Evolutionary conservation across 2,888 invertebrate genomes (phyloP).

Genomic region (Nomada ruficornis): DNA sequence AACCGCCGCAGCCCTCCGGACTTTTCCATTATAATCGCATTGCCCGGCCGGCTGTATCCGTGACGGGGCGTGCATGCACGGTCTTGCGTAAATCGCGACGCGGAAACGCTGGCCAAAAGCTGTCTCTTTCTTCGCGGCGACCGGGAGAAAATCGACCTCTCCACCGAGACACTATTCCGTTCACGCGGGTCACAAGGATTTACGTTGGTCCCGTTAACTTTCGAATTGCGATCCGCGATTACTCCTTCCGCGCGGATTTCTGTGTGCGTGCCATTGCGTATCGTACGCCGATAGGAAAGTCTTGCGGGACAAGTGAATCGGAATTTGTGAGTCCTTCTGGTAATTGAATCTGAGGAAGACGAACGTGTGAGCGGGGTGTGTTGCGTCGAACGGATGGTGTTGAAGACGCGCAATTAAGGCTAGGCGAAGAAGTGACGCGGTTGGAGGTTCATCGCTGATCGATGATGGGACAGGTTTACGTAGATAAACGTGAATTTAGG

Average conservation of each 20-base stretch:
- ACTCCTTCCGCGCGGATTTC: not conserved
- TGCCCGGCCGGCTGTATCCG: conserved; percentile 50
- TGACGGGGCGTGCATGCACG: conserved; percentile 15
- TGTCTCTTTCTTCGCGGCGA: conserved; percentile 7
- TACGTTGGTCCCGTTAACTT: not conserved
- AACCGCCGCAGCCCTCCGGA: conserved; percentile 56
- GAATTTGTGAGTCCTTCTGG: conserved; percentile 21
- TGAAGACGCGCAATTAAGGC: conserved; percentile 26
- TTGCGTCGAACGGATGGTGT: not conserved
- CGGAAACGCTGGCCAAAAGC: conserved; percentile 28
- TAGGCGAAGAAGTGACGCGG: conserved; percentile 1
- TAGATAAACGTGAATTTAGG: conserved; percentile 16
- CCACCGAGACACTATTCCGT: conserved; percentile 6
- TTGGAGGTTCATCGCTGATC: conserved; percentile 14
- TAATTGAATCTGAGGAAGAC: conserved; percentile 21
- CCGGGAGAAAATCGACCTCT: conserved; percentile 12
- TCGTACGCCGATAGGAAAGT: not conserved
- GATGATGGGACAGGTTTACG: conserved; percentile 12
- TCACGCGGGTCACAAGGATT: not conserved
- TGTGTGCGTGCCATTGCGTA: not conserved
- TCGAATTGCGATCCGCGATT: conserved; percentile 6
- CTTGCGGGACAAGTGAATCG: not conserved
- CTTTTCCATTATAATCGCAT: conserved; percentile 70
- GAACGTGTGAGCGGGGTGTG: not conserved
- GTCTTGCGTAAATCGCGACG: conserved; percentile 29